phyloP scores from a whole-genome alignment of 2,113 vertebrate genomes.

The Lepidothrix coronata region DNA sequence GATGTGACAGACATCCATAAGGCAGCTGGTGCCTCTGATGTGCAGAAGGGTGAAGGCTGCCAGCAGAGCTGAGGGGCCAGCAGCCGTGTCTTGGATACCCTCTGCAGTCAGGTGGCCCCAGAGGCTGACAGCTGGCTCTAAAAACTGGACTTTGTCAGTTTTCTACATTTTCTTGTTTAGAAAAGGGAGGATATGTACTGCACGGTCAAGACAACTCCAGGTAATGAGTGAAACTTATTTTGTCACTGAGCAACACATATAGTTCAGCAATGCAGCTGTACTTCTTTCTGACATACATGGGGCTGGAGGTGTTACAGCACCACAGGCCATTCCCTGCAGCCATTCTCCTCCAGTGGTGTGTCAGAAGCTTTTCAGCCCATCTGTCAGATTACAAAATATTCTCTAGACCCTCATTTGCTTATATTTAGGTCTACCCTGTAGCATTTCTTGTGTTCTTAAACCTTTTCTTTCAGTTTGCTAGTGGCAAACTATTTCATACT shows the following conservation, averaged over 20 bases:
- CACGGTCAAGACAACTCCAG: not conserved
- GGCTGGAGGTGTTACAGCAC: not conserved
- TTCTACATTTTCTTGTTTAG: not conserved
- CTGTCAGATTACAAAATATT: not conserved
- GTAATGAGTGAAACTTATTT: not conserved
- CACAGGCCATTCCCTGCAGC: not conserved
- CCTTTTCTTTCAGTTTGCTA: not conserved
- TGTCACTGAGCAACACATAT: not conserved
- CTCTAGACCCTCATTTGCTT: not conserved
- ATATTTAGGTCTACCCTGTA: not conserved
- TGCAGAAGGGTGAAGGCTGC: not conserved
- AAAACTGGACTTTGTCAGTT: not conserved
- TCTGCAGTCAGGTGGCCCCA: not conserved
- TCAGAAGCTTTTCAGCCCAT: not conserved
- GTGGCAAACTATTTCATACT: not conserved
- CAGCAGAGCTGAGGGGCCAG: not conserved
- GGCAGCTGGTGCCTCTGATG: not conserved
- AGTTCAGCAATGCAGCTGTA: not conserved
- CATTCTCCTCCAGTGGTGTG: not conserved
- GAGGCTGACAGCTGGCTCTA: not conserved
- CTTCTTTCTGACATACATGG: not conserved
- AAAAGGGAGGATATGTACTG: not conserved
- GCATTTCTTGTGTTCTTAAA: not conserved
- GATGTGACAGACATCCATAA: fast-evolving
- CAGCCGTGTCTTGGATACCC: fast-evolving